Percentiles rank a stretch among this genome's conserved stretches.
phyloP scores from a whole-genome alignment of 2,797 vertebrate genomes.

The Otolemur crassicaudatus region DNA sequence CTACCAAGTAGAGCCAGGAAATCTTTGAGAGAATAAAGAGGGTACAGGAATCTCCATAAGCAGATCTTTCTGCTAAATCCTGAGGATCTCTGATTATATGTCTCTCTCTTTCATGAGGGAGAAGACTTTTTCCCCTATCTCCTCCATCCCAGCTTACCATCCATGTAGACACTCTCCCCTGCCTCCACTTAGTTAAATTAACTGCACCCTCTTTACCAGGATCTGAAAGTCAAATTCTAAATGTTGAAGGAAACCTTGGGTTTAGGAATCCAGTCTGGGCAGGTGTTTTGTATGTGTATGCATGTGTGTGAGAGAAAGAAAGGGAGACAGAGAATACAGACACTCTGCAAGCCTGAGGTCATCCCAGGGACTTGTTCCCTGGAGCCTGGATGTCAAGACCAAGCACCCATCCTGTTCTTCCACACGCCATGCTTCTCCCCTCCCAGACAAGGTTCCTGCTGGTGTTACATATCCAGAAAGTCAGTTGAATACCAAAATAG shows the following conservation, averaged over 20 bases:
- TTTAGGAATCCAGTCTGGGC: neutral
- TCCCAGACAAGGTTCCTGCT: neutral
- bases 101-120: neutral
- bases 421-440: neutral
- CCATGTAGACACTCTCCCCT: neutral
- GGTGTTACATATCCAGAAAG: neutral
- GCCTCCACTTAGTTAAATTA: neutral
- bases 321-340: neutral
- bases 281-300: neutral
- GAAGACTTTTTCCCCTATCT: neutral
- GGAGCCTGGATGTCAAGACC: neutral
- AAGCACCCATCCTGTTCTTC: neutral
- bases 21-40: neutral
- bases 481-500: neutral
- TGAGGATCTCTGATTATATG: neutral
- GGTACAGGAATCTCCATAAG: neutral
- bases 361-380: neutral
- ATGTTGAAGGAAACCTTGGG: neutral
- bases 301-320: neutral
- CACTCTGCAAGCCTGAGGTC: neutral
- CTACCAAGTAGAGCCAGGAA: neutral
- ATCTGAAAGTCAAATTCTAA: conserved; percentile 33
- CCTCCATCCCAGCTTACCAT: neutral
- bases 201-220: neutral
- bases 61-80: neutral